Conservation (phyloP, 2,113 vertebrate genomes). For the Sarotherodon lohbergeri region DNA sequence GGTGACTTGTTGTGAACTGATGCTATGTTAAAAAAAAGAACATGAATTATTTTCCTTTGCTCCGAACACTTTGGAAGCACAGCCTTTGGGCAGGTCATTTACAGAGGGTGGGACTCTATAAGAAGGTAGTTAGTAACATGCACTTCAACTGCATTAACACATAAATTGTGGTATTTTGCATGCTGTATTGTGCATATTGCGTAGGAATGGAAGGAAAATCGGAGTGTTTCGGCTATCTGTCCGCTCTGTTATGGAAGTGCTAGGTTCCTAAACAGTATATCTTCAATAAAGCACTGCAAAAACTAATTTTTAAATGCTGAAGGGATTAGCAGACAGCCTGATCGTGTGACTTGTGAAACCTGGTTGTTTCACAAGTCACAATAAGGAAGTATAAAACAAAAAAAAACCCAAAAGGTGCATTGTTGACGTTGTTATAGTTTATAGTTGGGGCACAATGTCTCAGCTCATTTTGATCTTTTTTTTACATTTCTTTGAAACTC, state of each 20-base stretch:
- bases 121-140: neutral
- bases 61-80: neutral
- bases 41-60: neutral
- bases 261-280: neutral
- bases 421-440: neutral
- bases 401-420: neutral
- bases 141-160: neutral
- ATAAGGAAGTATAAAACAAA: neutral
- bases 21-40: neutral
- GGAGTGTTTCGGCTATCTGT: fast-evolving
- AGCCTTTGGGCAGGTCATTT: neutral
- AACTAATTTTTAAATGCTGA: neutral
- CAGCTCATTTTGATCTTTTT: neutral
- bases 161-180: neutral
- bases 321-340: neutral
- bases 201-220: neutral
- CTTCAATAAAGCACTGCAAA: neutral
- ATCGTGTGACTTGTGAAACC: neutral
- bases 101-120: neutral
- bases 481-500: neutral
- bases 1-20: neutral
- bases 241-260: neutral
- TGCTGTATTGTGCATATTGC: neutral
- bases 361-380: neutral
- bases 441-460: neutral